Evolutionary conservation across 2,797 vertebrate species (phyloP), one percentile per base, ranked within the genome.

Genomic region (Malurus leucopterus): DNA sequence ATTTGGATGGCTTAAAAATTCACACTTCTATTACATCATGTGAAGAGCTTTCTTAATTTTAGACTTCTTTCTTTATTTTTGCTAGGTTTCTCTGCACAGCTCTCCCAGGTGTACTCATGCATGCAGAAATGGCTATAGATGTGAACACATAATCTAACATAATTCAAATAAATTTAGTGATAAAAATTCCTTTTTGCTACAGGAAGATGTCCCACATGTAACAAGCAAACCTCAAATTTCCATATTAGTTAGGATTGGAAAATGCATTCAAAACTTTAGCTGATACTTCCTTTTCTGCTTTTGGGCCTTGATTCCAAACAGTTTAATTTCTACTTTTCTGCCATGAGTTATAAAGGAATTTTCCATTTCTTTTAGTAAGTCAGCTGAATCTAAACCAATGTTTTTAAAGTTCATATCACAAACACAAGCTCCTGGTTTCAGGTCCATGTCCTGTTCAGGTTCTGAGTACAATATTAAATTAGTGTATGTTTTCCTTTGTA

Each of bases 241-340:
- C 4, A 0, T 73, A 61, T 57, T 55, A n/a, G 3, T 8, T 51
- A 24, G 11, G 7, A 46, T 1, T 61, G 54, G 67, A 80, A 26
- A 30, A 50, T 44, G 43, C 9, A n/a, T 36, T 86, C 20, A n/a
- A 53, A 72, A 16, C 8, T 71, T 24, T 21, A 64, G 23, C 14
- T 15, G 15, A 44, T 21, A 18, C 6, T 64, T 71, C 32, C 0
- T 21, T 44, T 50, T 32, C 50, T 78, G 24, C 49, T 76, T 54
- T 69, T 73, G 46, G n/a, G 18, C 86, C 91, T 79, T 84, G 65
- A 88, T 90, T 83, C 67, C 46, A 73, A 91, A 81, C 21, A 79
- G 14, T 68, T 67, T 63, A 67, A 69, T 51, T 91, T 57, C 36
- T 49, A 32, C 30, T 53, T 68, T 77, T 19, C 9, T 86, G 29